phyloP scores from a whole-genome alignment of 2,797 vertebrate species.

The Gallinago nigripennis region DNA sequence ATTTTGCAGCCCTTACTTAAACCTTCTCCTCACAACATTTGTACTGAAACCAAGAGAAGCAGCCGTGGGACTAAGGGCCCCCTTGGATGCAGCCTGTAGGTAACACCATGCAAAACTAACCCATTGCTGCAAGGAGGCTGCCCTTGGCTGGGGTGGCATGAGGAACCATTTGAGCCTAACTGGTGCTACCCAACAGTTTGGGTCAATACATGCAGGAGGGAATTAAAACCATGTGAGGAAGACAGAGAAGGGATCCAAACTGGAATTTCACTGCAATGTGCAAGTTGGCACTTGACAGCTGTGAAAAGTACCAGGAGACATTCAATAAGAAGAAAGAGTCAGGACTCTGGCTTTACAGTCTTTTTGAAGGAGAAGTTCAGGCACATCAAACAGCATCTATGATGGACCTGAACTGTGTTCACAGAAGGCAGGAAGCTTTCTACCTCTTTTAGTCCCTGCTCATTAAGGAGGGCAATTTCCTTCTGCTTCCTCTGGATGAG shows the following conservation, averaged over 20 bases:
- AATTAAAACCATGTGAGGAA: background rate
- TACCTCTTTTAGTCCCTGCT: background rate
- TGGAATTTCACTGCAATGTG: background rate
- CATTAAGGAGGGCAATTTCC: constrained; percentile 40
- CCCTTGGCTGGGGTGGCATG: background rate
- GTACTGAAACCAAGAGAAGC: background rate
- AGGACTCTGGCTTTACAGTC: background rate
- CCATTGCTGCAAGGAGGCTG: background rate
- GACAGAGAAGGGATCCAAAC: background rate
- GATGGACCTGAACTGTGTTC: background rate
- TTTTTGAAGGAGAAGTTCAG: constrained; percentile 32
- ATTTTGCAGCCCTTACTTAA: background rate
- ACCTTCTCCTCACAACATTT: background rate
- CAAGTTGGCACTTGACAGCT: background rate
- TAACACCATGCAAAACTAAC: fast-evolving
- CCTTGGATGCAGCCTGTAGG: background rate
- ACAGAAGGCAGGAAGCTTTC: background rate
- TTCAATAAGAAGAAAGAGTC: background rate
- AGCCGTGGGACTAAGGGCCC: background rate
- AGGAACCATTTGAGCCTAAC: background rate
- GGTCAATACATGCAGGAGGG: background rate
- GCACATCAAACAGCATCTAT: background rate
- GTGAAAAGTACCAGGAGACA: background rate
- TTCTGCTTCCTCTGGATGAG: constrained; percentile 18
- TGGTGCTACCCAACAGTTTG: background rate